Conservation (phyloP, 1,140 invertebrate genomes). For the Saxidomus purpurata region DNA sequence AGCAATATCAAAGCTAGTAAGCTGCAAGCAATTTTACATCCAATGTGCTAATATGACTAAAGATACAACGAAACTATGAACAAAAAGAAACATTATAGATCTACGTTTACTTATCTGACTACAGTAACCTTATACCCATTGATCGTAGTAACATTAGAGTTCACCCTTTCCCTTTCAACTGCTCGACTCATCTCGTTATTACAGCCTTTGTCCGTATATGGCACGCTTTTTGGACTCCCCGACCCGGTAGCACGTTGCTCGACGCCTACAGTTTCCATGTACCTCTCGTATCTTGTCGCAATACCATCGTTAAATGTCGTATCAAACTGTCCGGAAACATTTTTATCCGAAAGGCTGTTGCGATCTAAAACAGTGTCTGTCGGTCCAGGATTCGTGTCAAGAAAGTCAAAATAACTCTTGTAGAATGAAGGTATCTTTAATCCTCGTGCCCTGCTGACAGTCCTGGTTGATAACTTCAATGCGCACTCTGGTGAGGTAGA, state of each 20-base stretch:
- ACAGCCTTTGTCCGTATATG: not conserved
- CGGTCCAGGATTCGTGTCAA: not conserved
- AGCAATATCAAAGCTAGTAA: too few species aligned
- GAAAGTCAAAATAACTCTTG: constrained; percentile 10
- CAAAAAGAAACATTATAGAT: too few species aligned
- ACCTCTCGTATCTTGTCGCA: not conserved
- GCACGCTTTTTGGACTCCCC: not conserved
- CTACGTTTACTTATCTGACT: too few species aligned
- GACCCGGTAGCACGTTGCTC: not conserved
- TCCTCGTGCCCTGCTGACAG: not conserved
- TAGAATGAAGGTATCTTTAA: constrained; percentile 40
- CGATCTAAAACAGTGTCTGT: not conserved
- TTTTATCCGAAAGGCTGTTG: not conserved
- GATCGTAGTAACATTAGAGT: not conserved
- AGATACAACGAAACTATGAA: too few species aligned
- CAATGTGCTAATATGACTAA: too few species aligned
- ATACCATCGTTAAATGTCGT: not conserved
- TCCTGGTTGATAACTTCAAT: not conserved
- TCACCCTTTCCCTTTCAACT: not conserved
- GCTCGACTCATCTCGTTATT: not conserved
- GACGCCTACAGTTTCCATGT: not conserved
- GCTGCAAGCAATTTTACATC: too few species aligned
- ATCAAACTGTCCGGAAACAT: not conserved
- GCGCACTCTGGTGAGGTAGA: not conserved
- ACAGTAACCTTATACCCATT: not conserved